Conservation (phyloP, 1,140 invertebrate genomes). For the Euura lappo region DNA sequence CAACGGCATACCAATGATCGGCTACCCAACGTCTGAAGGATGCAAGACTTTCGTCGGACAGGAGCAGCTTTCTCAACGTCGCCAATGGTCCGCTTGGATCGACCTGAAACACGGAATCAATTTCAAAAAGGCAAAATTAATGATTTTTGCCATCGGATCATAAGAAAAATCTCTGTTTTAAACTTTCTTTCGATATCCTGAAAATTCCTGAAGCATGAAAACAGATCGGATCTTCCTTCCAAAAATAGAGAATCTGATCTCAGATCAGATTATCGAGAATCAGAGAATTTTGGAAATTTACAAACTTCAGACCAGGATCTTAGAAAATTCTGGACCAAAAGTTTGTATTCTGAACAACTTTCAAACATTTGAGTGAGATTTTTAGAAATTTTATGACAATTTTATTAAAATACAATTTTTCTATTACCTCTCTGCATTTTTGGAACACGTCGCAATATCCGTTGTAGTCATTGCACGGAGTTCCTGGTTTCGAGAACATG, state of each 20-base stretch:
- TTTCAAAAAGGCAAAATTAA: no score
- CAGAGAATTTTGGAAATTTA: no score
- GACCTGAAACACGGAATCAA: slow-evolving; percentile 62
- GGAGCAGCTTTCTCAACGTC: slow-evolving; percentile 82
- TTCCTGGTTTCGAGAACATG: slow-evolving; percentile 92
- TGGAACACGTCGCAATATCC: slow-evolving; percentile 99
- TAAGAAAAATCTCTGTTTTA: no score
- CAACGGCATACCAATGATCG: slow-evolving; percentile 85
- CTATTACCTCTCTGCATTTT: slow-evolving; percentile 84
- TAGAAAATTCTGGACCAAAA: no score
- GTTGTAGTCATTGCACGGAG: slow-evolving; percentile 97
- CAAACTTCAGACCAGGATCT: no score
- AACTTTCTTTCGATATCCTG: no score
- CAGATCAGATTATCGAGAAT: no score
- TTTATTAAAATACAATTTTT: slow-evolving; percentile 10
- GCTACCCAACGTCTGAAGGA: slow-evolving; percentile 85
- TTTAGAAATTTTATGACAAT: slow-evolving; percentile 2
- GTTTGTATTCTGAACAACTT: not conserved
- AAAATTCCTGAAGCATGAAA: no score
- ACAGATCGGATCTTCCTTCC: no score
- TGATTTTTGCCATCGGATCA: no score
- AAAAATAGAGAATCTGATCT: no score
- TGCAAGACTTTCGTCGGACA: slow-evolving; percentile 88
- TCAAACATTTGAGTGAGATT: not conserved
- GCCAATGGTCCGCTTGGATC: slow-evolving; percentile 95